phyloP scores from a whole-genome alignment of 2,797 vertebrate species.

The Perodicticus potto region DNA sequence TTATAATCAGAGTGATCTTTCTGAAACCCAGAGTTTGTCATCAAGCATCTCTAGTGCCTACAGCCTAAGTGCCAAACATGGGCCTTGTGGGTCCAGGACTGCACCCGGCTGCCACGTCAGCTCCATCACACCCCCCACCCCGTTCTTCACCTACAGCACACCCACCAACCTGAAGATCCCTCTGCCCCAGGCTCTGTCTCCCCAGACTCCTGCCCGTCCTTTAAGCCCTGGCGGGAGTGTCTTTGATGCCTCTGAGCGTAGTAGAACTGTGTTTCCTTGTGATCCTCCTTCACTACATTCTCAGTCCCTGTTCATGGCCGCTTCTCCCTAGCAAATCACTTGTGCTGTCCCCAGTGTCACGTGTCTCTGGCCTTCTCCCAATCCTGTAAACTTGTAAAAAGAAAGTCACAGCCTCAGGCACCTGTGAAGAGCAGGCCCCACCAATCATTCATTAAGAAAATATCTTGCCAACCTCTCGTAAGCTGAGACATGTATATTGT shows the following conservation, averaged over 20 bases:
- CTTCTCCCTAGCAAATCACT: no score
- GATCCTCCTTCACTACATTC: neutral
- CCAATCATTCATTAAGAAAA: neutral
- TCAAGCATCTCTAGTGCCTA: no score
- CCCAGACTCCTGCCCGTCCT: neutral
- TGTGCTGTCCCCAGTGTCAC: neutral
- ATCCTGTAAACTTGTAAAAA: rapidly evolving
- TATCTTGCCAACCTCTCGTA: neutral
- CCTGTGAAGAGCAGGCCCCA: neutral
- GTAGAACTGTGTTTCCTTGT: neutral
- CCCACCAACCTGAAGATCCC: no score
- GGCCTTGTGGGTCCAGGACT: neutral
- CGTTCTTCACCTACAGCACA: rapidly evolving
- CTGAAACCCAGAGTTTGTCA: neutral
- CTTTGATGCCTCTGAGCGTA: neutral
- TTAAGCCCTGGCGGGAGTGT: neutral
- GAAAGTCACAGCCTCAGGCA: neutral
- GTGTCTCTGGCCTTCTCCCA: neutral
- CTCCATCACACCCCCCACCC: rapidly evolving
- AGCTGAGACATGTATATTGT: neutral
- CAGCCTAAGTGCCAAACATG: neutral
- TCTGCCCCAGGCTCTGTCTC: no score
- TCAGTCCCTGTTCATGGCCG: neutral
- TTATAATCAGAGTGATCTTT: no score
- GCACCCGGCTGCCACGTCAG: no score